Evolutionary conservation across 2,113 vertebrate species (phyloP).

Genomic region (Calidris pugnax): DNA sequence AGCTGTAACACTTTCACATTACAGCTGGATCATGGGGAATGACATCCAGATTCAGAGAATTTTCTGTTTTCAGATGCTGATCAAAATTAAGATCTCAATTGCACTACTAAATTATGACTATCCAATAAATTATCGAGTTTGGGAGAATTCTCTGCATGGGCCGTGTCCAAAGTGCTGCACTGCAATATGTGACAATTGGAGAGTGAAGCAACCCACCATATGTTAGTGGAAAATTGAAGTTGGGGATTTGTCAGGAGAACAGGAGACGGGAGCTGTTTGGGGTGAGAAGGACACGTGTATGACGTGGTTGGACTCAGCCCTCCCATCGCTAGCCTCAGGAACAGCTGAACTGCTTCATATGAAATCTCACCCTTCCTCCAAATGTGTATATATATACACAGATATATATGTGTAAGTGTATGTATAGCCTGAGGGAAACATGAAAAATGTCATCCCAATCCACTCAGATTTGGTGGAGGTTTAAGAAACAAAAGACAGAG

Average conservation of each 20-base stretch:
- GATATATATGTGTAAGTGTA: accelerated
- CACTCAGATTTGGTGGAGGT: not conserved
- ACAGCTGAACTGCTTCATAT: not conserved
- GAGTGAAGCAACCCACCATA: not conserved
- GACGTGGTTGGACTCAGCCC: accelerated
- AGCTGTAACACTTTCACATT: accelerated
- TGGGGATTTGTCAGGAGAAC: not conserved
- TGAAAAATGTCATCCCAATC: not conserved
- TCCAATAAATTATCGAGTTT: not conserved
- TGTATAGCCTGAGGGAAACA: not conserved
- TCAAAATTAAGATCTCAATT: not conserved
- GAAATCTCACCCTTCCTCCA: not conserved
- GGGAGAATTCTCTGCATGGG: not conserved
- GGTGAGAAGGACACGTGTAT: accelerated
- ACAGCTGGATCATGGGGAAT: not conserved
- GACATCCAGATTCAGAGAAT: not conserved
- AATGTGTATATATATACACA: not conserved
- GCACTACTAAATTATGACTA: not conserved
- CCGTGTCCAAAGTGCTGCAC: not conserved
- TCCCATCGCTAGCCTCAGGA: not conserved
- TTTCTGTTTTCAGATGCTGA: not conserved
- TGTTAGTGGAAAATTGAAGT: not conserved
- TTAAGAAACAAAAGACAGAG: not conserved
- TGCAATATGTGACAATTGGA: not conserved
- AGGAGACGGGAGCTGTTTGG: not conserved